Evolutionary conservation across 1,140 invertebrate species (phyloP).

Genomic region (Drosophila neocordata): DNA sequence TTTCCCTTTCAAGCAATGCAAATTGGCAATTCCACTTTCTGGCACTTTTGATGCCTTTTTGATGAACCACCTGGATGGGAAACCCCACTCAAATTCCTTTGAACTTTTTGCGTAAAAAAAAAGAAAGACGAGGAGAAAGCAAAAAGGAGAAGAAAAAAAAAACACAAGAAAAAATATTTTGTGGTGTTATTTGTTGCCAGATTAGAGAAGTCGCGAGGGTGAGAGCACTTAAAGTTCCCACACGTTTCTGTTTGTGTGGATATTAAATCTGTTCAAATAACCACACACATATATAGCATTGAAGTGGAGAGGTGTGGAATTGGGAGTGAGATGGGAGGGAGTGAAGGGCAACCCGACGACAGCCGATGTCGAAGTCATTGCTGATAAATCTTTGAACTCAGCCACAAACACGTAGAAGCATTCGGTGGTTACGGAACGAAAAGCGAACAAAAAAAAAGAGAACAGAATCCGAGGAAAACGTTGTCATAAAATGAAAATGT

Average conservation of each 20-base stretch:
- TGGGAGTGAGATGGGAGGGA: background rate
- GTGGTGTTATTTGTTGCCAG: conserved; percentile 49
- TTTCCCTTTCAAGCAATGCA: conserved; percentile 37
- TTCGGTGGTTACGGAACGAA: conserved; percentile 68
- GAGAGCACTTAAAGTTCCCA: conserved; percentile 73
- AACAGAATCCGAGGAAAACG: conserved; percentile 58
- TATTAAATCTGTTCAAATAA: conserved; percentile 81
- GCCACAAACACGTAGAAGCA: conserved; percentile 79
- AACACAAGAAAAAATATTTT: conserved; percentile 16
- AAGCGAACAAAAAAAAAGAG: conserved; percentile 35
- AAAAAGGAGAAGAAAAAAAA: background rate
- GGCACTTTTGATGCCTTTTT: conserved; percentile 71
- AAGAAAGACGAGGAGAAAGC: background rate
- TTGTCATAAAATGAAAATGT: conserved; percentile 81
- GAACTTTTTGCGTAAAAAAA: conserved; percentile 40
- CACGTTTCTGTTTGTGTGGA: conserved; percentile 70
- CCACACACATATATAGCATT: conserved; percentile 54
- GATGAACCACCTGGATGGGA: conserved; percentile 51
- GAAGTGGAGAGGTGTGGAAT: background rate
- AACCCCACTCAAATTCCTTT: conserved; percentile 64
- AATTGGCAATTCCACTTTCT: conserved; percentile 75
- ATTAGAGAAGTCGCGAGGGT: conserved; percentile 64
- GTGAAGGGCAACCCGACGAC: conserved; percentile 53
- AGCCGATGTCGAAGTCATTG: conserved; percentile 77
- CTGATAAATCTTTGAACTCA: conserved; percentile 81